Percentiles rank a stretch among this genome's conserved stretches.
phyloP scores from a whole-genome alignment of 2,113 vertebrate genomes.

The Galemys pyrenaicus region DNA sequence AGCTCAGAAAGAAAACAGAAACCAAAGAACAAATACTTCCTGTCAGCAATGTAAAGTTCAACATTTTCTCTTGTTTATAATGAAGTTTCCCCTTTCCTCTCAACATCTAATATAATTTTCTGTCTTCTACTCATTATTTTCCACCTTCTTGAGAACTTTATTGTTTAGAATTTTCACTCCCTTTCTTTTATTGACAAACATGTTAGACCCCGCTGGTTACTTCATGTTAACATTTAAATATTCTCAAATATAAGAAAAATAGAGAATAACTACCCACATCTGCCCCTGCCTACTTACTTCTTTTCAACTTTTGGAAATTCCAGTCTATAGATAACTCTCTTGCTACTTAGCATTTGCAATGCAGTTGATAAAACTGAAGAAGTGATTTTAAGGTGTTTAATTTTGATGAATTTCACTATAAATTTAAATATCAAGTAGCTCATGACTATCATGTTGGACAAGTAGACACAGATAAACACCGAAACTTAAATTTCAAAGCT shows the following conservation, averaged over 20 bases:
- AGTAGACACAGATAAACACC: not conserved
- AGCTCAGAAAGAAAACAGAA: not conserved
- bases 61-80: not conserved
- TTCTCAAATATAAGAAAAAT: not conserved
- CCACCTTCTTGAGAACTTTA: not conserved
- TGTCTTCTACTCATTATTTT: not conserved
- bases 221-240: not conserved
- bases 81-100: not conserved
- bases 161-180: not conserved
- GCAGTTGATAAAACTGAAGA: not conserved
- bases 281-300: not conserved
- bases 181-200: not conserved
- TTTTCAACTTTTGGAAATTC: not conserved
- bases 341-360: not conserved
- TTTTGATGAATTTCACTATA: not conserved
- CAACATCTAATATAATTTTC: not conserved
- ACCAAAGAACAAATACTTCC: not conserved
- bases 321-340: not conserved
- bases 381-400: not conserved
- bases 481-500: not conserved
- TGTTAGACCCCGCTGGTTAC: not conserved
- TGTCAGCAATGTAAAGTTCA: not conserved
- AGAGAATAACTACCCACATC: not conserved
- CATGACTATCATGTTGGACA: not conserved
- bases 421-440: not conserved